phyloP scores from a whole-genome alignment of 1,140 invertebrate genomes.

The Bacillus rossius region DNA sequence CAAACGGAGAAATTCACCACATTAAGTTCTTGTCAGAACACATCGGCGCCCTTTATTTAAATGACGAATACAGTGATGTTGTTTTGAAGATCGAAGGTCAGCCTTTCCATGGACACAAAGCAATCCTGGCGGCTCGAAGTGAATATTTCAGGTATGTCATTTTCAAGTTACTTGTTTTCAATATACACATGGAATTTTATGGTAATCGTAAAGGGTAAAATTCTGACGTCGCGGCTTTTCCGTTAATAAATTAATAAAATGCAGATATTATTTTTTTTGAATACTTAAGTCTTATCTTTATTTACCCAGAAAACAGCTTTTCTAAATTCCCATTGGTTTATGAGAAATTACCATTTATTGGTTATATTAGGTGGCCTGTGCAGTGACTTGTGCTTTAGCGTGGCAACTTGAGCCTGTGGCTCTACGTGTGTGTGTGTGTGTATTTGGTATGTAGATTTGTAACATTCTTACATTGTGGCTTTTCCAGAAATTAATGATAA shows the following conservation, averaged over 20 bases:
- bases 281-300: neutral
- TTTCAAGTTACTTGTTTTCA: conserved; percentile 69
- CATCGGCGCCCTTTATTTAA: conserved; percentile 76
- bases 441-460: too few species aligned
- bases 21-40: conserved; percentile 59
- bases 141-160: conserved; percentile 78
- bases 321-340: too few species aligned
- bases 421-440: too few species aligned
- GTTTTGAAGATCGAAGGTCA: conserved; percentile 81
- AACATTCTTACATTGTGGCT: too few species aligned
- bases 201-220: neutral
- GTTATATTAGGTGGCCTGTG: too few species aligned
- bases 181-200: too few species aligned
- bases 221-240: too few species aligned
- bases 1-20: conserved; percentile 51
- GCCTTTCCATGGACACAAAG: conserved; percentile 80
- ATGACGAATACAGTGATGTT: conserved; percentile 88
- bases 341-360: too few species aligned
- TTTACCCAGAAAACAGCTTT: too few species aligned
- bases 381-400: too few species aligned
- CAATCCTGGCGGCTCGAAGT: conserved; percentile 88
- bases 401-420: too few species aligned
- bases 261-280: neutral
- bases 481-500: too few species aligned
- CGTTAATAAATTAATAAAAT: neutral